Evolutionary conservation across 1,140 invertebrate species (phyloP).

Genomic region (Lepidurus couesii): DNA sequence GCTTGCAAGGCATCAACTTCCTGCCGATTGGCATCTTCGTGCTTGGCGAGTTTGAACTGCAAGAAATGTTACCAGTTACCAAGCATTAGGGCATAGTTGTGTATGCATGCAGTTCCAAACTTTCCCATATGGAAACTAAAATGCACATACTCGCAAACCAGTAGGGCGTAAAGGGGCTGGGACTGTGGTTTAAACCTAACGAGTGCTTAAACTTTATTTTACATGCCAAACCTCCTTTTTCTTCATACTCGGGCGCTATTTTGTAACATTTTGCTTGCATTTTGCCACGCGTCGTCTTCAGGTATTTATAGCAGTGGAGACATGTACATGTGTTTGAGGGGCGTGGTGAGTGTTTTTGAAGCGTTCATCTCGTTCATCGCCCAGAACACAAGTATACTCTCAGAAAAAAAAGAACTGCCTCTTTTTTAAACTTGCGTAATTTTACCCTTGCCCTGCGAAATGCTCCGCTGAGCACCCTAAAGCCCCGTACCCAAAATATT

Average conservation of each 20-base stretch:
- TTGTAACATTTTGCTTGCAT: background rate
- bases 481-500: background rate
- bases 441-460: constrained; percentile 1
- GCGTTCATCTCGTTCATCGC: background rate
- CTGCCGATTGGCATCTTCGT: background rate
- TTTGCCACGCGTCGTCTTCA: background rate
- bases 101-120: no score
- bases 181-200: background rate
- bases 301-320: background rate
- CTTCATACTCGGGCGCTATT: background rate
- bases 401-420: background rate
- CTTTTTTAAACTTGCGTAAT: background rate
- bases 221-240: background rate
- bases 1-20: background rate
- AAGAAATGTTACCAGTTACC: no score
- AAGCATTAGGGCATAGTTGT: no score
- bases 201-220: background rate
- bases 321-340: constrained; percentile 7
- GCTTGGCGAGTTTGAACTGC: background rate
- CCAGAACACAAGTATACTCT: background rate
- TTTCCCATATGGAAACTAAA: no score
- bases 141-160: no score
- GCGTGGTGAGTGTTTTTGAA: background rate
- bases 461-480: background rate
- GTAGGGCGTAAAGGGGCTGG: background rate